Evolutionary conservation across 35 echinoderm and acorn worm species (phyloP).

Genomic region (Heliocidaris erythrogramma): DNA sequence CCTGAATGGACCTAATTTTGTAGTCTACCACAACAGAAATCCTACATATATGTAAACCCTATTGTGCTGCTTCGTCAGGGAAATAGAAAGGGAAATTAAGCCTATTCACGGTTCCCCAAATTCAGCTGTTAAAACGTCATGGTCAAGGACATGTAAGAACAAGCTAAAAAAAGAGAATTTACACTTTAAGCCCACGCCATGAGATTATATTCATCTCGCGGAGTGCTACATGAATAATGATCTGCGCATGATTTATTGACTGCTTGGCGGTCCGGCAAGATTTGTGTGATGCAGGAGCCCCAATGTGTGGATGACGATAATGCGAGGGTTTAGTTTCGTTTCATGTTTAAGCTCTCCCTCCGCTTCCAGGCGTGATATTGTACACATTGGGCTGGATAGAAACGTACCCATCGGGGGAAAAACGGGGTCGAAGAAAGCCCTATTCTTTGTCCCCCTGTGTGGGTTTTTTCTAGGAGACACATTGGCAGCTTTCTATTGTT

Average conservation of each 20-base stretch:
- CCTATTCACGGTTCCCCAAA: not conserved
- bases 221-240: constrained; percentile 15
- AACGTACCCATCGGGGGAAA: not conserved
- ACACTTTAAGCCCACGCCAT: not conserved
- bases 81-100: constrained; percentile 41
- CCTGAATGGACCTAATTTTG: not conserved
- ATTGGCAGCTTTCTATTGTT: constrained; percentile 29
- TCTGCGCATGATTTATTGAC: constrained; percentile 36
- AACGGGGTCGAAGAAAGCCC: constrained; percentile 9
- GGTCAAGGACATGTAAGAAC: not conserved
- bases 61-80: not conserved
- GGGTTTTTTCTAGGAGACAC: not conserved
- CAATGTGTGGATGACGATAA: not conserved
- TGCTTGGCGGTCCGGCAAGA: not conserved
- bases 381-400: constrained; percentile 20
- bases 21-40: not conserved
- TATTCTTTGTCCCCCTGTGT: constrained; percentile 20
- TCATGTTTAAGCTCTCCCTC: constrained; percentile 7
- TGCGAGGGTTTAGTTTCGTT: not conserved
- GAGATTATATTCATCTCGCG: not conserved
- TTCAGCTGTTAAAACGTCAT: constrained; percentile 24
- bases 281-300: not conserved
- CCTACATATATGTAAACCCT: constrained; percentile 5
- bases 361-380: constrained; percentile 15
- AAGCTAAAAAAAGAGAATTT: not conserved